phyloP scores from a whole-genome alignment of 2,113 vertebrate genomes.

The Candoia aspera region DNA sequence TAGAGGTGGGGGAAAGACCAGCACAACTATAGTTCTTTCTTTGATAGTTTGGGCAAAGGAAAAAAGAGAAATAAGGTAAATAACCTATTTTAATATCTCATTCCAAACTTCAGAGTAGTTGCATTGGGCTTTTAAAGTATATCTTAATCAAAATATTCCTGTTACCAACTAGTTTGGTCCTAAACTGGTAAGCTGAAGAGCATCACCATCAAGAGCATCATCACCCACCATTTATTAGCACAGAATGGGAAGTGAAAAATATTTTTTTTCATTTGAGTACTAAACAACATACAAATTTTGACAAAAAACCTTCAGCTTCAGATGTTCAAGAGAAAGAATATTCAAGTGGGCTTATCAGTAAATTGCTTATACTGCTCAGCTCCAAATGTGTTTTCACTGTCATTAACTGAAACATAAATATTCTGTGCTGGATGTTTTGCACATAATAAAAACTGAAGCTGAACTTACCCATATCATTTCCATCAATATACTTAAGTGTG shows the following conservation, averaged over 20 bases:
- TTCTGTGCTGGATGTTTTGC: slow-evolving; percentile 25
- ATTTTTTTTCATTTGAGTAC: neutral
- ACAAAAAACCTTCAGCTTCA: neutral
- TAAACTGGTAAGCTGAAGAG: neutral
- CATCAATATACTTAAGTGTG: slow-evolving; percentile 26
- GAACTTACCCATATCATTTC: slow-evolving; percentile 47
- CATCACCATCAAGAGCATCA: neutral
- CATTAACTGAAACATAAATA: slow-evolving; percentile 38
- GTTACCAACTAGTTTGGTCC: neutral
- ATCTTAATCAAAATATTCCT: neutral
- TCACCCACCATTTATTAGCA: neutral
- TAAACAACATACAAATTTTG: neutral
- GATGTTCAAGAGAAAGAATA: neutral
- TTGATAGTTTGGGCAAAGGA: neutral
- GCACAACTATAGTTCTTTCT: neutral
- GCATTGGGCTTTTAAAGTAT: neutral
- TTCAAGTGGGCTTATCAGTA: neutral
- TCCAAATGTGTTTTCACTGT: neutral
- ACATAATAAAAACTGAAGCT: slow-evolving; percentile 45
- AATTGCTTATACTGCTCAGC: neutral
- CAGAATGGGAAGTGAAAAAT: neutral
- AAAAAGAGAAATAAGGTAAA: neutral
- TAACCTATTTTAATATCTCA: neutral
- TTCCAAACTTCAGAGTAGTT: neutral
- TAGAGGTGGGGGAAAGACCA: neutral